phyloP scores from a whole-genome alignment of 2,113 vertebrate genomes.

The Pseudonaja textilis region DNA sequence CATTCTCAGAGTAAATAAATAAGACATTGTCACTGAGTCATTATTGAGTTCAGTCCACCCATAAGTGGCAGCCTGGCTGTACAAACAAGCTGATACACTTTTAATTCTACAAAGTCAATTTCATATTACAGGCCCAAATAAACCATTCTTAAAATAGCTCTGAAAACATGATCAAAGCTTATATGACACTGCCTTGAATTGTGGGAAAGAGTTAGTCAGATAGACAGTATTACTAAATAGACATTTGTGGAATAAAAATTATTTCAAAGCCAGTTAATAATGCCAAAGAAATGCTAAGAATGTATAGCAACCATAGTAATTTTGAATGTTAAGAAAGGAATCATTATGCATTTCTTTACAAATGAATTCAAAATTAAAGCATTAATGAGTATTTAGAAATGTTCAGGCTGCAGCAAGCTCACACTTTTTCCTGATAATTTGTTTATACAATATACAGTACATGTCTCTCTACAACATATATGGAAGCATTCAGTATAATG shows the following conservation, averaged over 20 bases:
- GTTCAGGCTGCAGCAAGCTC: not conserved
- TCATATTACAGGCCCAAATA: not conserved
- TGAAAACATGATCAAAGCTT: not conserved
- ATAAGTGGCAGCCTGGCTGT: accelerated
- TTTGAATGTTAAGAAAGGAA: not conserved
- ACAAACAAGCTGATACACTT: not conserved
- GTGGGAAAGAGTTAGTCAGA: not conserved
- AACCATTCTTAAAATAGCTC: not conserved
- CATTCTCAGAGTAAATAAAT: not conserved
- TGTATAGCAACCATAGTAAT: not conserved
- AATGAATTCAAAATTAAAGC: not conserved
- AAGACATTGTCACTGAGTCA: accelerated
- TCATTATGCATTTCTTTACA: not conserved
- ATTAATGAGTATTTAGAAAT: not conserved
- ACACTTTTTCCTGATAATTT: not conserved
- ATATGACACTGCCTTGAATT: not conserved
- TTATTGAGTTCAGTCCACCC: not conserved
- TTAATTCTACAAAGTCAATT: not conserved
- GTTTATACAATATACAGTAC: not conserved
- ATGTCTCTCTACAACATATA: not conserved
- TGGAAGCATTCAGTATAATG: not conserved
- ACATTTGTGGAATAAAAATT: not conserved
- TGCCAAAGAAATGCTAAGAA: not conserved
- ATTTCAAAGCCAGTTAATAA: not conserved
- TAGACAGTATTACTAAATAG: not conserved